A percentile compares a stretch with the other conserved stretches of the same genome.
Conservation (phyloP, 2,113 vertebrate genomes). For the Ictalurus punctatus region DNA sequence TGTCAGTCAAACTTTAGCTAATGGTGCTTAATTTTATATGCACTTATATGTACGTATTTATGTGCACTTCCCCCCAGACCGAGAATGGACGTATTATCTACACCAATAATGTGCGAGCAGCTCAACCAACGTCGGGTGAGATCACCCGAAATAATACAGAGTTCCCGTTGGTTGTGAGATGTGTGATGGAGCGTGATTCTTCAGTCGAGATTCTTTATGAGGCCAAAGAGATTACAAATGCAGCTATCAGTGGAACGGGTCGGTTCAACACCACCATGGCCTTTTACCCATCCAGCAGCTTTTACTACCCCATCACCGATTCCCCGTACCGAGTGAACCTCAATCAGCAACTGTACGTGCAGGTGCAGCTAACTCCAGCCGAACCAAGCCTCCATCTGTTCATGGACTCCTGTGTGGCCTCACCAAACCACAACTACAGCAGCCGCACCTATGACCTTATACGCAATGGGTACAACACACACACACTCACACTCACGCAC, state of each 20-base stretch:
- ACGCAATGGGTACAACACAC: conserved; percentile 67
- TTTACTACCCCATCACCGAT: conserved; percentile 63
- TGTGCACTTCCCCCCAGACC: not conserved
- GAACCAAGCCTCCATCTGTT: conserved; percentile 73
- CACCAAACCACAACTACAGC: conserved; percentile 71
- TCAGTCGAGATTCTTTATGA: conserved; percentile 75
- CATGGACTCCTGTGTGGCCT: conserved; percentile 78
- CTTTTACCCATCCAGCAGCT: conserved; percentile 75
- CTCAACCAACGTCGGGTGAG: not conserved
- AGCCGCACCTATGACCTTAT: conserved; percentile 55
- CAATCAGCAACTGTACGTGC: conserved; percentile 78
- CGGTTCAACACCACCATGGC: conserved; percentile 77
- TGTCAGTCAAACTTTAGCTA: not conserved
- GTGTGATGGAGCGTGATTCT: conserved; percentile 79
- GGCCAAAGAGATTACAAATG: conserved; percentile 54
- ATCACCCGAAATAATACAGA: conserved; percentile 24
- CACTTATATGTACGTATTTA: too few relatives aligned
- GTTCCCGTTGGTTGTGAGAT: conserved; percentile 53
- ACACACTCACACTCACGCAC: not conserved
- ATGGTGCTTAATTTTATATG: not conserved
- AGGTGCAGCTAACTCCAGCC: conserved; percentile 68
- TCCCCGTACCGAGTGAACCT: conserved; percentile 74
- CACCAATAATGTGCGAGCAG: conserved; percentile 41
- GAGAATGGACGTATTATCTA: conserved; percentile 41
- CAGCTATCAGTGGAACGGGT: conserved; percentile 65